These are phyloP conservation scores for Urocynchramus pylzowi DNA, from an alignment of 2,113 vertebrate genomes.

Conservation along the genomic window DNA sequence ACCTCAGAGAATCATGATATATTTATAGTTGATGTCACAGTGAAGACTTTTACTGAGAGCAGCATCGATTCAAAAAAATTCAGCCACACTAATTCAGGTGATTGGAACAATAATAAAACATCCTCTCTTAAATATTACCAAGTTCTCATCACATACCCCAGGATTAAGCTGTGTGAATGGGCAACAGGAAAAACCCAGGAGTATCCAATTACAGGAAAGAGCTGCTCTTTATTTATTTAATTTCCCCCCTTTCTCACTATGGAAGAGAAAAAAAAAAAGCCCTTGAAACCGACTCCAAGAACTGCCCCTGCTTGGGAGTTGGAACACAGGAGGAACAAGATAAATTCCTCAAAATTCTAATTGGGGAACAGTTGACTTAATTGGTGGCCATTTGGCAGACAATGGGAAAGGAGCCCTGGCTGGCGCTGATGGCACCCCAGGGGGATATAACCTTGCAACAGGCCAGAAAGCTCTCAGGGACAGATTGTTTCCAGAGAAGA, in stretches of 20 bases:
- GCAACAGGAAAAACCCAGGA: conserved; percentile 85
- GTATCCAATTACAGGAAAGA: conserved; percentile 94
- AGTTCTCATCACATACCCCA: conserved; percentile 73
- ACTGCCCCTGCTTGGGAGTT: conserved; percentile 77
- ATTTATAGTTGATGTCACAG: neutral
- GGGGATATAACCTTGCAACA: conserved; percentile 92
- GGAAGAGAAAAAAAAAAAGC: conserved; percentile 16
- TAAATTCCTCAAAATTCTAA: conserved; percentile 95
- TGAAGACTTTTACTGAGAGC: neutral
- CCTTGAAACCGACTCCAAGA: conserved; percentile 87
- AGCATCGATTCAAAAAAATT: neutral
- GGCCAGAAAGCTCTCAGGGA: conserved; percentile 84
- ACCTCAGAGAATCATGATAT: neutral
- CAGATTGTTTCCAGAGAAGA: conserved; percentile 92
- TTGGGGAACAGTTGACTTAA: conserved; percentile 98
- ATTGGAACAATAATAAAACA: conserved; percentile 29
- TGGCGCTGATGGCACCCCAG: conserved; percentile 87
- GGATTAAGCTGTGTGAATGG: conserved; percentile 86
- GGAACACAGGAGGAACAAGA: conserved; percentile 83
- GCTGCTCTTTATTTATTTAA: conserved; percentile 81
- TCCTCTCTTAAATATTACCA: conserved; percentile 44
- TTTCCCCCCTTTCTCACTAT: conserved; percentile 48
- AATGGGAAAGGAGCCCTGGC: conserved; percentile 88
- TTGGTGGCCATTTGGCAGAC: conserved; percentile 97
- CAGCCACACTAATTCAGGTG: conserved; percentile 11